Conservation (phyloP, 2,888 invertebrate species). For the Balanococcus diminutus region DNA sequence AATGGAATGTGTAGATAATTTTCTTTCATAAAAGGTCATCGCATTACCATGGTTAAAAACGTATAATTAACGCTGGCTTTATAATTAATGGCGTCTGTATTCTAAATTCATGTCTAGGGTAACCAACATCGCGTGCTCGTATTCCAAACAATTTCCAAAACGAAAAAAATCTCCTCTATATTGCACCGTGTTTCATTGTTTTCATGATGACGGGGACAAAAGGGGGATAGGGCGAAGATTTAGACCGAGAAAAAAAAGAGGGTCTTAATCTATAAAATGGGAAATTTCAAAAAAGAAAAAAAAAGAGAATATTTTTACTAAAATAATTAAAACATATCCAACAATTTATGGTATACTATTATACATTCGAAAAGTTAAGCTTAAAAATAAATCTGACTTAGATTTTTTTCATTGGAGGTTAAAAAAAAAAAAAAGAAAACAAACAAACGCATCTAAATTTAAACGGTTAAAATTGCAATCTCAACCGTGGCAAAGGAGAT, state of each 20-base stretch:
- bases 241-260: neutral
- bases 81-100: neutral
- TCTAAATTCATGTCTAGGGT: neutral
- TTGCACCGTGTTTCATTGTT: constrained; percentile 22
- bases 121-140: neutral
- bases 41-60: neutral
- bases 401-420: constrained; percentile 51
- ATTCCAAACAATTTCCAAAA: neutral
- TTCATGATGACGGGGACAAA: neutral
- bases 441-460: neutral
- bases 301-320: constrained; percentile 23
- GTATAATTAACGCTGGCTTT: neutral
- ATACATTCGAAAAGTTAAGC: constrained; percentile 45
- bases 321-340: constrained; percentile 53
- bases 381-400: constrained; percentile 53
- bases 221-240: neutral
- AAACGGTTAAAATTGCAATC: constrained; percentile 19
- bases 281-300: constrained; percentile 1
- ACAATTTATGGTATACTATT: constrained; percentile 51
- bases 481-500: neutral
- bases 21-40: neutral
- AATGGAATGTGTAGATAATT: neutral
- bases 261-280: neutral
- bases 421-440: constrained; percentile 43
- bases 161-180: neutral